phyloP scores from a whole-genome alignment of 1,140 invertebrate species.

The Oscheius sp. region DNA sequence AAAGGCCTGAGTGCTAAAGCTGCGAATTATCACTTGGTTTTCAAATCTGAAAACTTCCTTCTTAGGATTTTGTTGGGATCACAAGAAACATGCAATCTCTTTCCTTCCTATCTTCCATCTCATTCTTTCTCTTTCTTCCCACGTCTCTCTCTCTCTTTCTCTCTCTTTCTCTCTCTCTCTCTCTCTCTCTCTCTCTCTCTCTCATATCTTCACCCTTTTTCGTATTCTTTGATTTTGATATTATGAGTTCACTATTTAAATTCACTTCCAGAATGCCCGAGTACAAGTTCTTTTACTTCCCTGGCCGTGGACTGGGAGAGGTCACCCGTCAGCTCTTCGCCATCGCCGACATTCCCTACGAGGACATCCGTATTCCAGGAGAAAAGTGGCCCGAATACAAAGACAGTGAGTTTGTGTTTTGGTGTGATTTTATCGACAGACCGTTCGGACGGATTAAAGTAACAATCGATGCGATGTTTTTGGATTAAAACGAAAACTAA shows the following conservation, averaged over 20 bases:
- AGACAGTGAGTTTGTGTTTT: slow-evolving; percentile 15
- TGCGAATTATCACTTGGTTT: too few relatives aligned
- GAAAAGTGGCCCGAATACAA: slow-evolving; percentile 14
- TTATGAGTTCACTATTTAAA: too few relatives aligned
- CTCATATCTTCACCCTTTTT: not conserved
- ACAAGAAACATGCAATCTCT: too few relatives aligned
- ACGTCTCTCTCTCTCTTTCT: not conserved
- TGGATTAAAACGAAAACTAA: too few relatives aligned
- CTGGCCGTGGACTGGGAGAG: slow-evolving; percentile 24
- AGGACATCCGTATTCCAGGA: slow-evolving; percentile 16
- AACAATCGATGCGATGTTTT: too few relatives aligned
- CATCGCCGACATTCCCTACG: slow-evolving; percentile 14
- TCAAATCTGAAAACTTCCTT: too few relatives aligned
- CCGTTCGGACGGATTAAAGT: too few relatives aligned
- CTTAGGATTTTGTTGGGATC: too few relatives aligned
- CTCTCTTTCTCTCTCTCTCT: not conserved
- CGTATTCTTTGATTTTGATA: too few relatives aligned
- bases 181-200: not conserved
- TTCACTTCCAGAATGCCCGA: slow-evolving; percentile 10
- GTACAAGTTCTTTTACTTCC: slow-evolving; percentile 35
- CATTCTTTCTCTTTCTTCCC: not conserved
- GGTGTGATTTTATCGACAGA: too few relatives aligned
- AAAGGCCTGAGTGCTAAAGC: too few relatives aligned
- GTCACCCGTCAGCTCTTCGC: slow-evolving; percentile 26
- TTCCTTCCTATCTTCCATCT: not conserved